These are phyloP conservation scores for Mactromeris polynyma DNA, from an alignment of 2,888 invertebrate genomes.

Conservation along the genomic window DNA sequence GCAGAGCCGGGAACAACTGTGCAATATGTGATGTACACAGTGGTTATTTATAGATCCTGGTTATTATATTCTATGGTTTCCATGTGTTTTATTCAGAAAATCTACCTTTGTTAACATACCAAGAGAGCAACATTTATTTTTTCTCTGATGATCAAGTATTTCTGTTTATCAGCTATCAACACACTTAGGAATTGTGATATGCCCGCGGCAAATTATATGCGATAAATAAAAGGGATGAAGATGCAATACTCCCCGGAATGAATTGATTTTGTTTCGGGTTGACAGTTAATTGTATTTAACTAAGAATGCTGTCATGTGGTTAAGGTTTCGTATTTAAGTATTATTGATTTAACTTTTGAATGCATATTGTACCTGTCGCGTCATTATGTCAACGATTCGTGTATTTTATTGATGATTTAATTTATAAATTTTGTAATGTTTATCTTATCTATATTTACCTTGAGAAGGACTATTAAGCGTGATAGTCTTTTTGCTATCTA, in stretches of 20 bases:
- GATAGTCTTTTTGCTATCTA: conserved; percentile 57
- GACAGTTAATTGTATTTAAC: not conserved
- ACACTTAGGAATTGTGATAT: not conserved
- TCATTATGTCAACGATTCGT: conserved; percentile 61
- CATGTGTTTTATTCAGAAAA: conserved; percentile 55
- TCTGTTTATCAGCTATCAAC: not conserved
- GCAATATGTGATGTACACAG: conserved; percentile 51
- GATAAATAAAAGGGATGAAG: not conserved
- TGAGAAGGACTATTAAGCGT: conserved; percentile 53
- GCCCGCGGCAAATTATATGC: conserved; percentile 19
- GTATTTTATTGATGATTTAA: conserved; percentile 69
- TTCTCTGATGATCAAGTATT: conserved; percentile 15
- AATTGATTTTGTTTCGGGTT: not conserved
- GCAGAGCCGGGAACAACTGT: conserved; percentile 33
- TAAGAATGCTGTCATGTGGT: conserved; percentile 11
- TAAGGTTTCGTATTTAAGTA: conserved; percentile 8
- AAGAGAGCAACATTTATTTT: conserved; percentile 13
- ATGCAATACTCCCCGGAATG: not conserved
- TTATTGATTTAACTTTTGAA: conserved; percentile 30
- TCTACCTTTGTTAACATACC: conserved; percentile 44
- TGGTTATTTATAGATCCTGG: conserved; percentile 52
- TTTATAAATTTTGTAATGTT: conserved; percentile 72
- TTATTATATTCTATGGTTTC: conserved; percentile 41
- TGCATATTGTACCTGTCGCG: conserved; percentile 62
- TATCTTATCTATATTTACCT: conserved; percentile 66